phyloP scores from a whole-genome alignment of 2,888 invertebrate species.

The Scaptomyza flava region DNA sequence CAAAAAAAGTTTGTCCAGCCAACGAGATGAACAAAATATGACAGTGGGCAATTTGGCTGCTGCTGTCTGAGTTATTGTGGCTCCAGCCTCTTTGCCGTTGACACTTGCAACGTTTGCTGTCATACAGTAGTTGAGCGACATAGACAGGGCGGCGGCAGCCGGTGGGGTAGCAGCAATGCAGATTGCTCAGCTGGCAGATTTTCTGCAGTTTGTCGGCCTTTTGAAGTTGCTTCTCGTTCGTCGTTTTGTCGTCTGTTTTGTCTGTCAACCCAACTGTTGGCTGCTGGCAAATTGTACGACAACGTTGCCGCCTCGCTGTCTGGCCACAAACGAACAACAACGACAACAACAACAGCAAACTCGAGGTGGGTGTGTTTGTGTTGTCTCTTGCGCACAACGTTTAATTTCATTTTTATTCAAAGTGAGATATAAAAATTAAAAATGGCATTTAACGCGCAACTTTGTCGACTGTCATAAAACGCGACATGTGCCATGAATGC shows the following conservation, averaged over 20 bases:
- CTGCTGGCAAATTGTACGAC: conserved; percentile 55
- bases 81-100: conserved; percentile 57
- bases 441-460: conserved; percentile 74
- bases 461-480: conserved; percentile 67
- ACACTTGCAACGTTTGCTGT: conserved; percentile 53
- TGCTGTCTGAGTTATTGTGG: conserved; percentile 73
- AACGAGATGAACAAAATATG: conserved; percentile 15
- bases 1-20: conserved; percentile 46
- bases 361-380: too few species aligned
- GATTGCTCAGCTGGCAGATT: conserved; percentile 36
- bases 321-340: conserved; percentile 37
- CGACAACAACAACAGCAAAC: conserved; percentile 2
- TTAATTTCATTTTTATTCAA: conserved; percentile 76
- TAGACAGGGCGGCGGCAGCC: too few species aligned
- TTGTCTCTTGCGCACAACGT: conserved; percentile 32
- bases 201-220: conserved; percentile 72
- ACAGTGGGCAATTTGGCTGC: conserved; percentile 36
- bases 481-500: conserved; percentile 40
- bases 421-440: conserved; percentile 73
- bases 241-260: conserved; percentile 18
- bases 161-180: background rate
- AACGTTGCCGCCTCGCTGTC: conserved; percentile 49
- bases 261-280: conserved; percentile 32
- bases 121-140: conserved; percentile 5
- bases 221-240: conserved; percentile 54